Evolutionary conservation across 35 echinoderm and acorn worm species (phyloP).

Genomic region (Ophiothrix spiculata): DNA sequence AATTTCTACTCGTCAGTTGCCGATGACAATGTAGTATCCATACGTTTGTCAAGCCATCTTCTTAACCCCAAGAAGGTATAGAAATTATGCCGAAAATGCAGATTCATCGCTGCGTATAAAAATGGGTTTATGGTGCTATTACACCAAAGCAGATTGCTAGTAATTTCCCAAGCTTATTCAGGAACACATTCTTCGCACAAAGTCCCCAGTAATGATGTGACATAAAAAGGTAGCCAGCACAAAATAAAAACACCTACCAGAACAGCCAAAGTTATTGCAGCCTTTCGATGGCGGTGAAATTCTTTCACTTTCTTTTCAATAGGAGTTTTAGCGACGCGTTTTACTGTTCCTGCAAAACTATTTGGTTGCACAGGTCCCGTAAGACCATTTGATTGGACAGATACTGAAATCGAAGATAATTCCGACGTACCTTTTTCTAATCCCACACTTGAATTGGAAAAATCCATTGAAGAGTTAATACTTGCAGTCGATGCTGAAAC

Average conservation of each 20-base stretch:
- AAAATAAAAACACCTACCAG: conserved; percentile 47
- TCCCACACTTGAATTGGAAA: too few species aligned
- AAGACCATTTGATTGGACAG: neutral
- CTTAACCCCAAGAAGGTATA: conserved; percentile 12
- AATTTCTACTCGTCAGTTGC: too few species aligned
- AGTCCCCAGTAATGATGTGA: conserved; percentile 23
- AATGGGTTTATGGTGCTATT: conserved; percentile 68
- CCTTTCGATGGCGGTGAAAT: conserved; percentile 41
- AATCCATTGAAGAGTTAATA: too few species aligned
- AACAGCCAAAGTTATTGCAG: conserved; percentile 34
- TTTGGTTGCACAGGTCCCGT: too few species aligned
- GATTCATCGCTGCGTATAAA: conserved; percentile 52
- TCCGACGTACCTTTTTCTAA: too few species aligned
- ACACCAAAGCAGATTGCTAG: conserved; percentile 58
- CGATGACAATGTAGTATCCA: too few species aligned
- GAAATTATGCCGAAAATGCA: conserved; percentile 44
- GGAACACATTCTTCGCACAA: conserved; percentile 37
- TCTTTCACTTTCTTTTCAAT: neutral
- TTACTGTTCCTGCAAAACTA: neutral
- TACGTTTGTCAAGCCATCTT: too few species aligned
- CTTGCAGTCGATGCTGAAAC: too few species aligned
- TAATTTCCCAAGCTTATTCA: conserved; percentile 44
- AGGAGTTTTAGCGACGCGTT: neutral
- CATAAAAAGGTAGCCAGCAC: conserved; percentile 52
- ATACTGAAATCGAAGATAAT: neutral